These are phyloP conservation scores for Edolisoma coerulescens DNA, from an alignment of 2,113 vertebrate species.

Conservation along the genomic window DNA sequence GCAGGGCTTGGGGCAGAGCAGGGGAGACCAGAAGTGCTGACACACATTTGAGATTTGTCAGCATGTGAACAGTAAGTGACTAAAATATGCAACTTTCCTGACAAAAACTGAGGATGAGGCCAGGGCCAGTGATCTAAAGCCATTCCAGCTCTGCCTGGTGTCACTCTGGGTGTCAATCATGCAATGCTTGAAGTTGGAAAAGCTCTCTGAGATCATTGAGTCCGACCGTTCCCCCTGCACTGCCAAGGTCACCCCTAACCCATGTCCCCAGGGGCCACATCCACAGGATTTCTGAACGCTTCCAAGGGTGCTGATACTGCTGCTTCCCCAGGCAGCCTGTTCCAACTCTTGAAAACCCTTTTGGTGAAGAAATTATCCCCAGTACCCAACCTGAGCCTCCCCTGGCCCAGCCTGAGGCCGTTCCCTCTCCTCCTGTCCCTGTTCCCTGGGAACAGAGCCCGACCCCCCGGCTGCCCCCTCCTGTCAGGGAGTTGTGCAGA, in stretches of 20 bases:
- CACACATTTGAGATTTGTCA: neutral
- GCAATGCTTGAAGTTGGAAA: neutral
- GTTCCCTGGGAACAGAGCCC: neutral
- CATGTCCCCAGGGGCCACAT: accelerated
- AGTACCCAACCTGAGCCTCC: accelerated
- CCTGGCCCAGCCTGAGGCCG: neutral
- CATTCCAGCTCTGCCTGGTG: neutral
- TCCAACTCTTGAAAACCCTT: neutral
- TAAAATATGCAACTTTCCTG: neutral
- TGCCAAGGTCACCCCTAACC: neutral
- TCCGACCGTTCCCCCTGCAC: neutral
- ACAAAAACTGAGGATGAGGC: neutral
- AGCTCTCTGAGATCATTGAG: neutral
- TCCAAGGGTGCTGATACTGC: neutral
- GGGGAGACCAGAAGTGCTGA: neutral
- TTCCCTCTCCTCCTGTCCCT: neutral
- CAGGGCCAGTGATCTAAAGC: neutral
- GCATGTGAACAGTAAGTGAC: neutral
- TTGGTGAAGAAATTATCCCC: neutral
- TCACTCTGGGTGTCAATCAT: neutral
- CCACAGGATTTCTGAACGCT: neutral
- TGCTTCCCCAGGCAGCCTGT: neutral
- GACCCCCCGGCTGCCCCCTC: neutral
- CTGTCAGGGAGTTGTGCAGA: neutral
- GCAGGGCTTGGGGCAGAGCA: neutral